Conservation (phyloP, 2,797 vertebrate genomes). For the Lagodon rhomboides region DNA sequence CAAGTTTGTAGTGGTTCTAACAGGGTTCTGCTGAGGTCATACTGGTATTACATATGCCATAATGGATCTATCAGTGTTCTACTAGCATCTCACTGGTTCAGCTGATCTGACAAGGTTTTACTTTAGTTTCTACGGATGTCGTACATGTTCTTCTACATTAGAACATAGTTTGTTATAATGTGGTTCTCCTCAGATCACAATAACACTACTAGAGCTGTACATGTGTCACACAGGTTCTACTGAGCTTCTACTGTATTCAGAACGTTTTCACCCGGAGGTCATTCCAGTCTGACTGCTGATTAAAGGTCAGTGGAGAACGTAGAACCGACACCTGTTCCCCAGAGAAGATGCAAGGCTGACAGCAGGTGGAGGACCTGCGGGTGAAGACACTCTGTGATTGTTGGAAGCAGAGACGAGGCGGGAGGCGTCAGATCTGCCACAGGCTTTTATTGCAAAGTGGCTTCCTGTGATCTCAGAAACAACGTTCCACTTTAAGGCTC, state of each 20-base stretch:
- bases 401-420: conserved; percentile 61
- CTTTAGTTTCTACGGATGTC: not conserved
- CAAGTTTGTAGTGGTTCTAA: not conserved
- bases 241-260: not conserved
- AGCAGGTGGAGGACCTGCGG: not conserved
- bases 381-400: conserved; percentile 31
- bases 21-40: not conserved
- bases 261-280: not conserved
- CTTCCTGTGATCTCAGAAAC: conserved; percentile 92
- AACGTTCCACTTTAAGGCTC: conserved; percentile 93
- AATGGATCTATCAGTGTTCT: too few species aligned
- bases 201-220: too few species aligned
- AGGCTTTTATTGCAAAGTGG: conserved; percentile 96
- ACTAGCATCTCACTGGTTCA: not conserved
- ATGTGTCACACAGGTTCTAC: not conserved
- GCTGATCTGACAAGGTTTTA: too few species aligned
- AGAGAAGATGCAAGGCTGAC: too few species aligned
- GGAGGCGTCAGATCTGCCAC: conserved; percentile 88
- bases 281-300: not conserved
- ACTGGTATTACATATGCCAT: too few species aligned
- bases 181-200: not conserved
- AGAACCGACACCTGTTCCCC: not conserved
- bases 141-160: too few species aligned
- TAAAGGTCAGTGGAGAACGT: not conserved
- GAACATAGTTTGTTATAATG: not conserved